Evolutionary conservation across 1,140 invertebrate species (phyloP).

Genomic region (Chrysopa pallens): DNA sequence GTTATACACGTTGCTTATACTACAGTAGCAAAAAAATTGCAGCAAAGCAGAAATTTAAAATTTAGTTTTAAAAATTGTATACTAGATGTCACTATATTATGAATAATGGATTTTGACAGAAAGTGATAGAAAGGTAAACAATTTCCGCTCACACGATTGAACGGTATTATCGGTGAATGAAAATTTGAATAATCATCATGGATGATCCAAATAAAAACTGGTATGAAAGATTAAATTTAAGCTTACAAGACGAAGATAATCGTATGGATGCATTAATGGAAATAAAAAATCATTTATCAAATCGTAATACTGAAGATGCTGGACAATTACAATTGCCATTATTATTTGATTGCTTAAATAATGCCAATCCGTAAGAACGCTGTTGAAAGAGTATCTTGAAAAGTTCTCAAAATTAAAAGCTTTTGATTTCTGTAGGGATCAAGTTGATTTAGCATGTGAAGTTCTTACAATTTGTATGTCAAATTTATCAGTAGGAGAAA

Average conservation of each 20-base stretch:
- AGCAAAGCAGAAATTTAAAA: no score
- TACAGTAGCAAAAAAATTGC: no score
- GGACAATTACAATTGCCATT: conserved; percentile 17
- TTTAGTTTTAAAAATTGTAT: no score
- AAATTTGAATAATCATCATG: no score
- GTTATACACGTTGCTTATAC: no score
- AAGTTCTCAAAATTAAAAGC: conserved; percentile 3
- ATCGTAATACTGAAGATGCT: conserved; percentile 17
- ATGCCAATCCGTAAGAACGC: conserved; percentile 21
- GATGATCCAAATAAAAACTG: conserved; percentile 14
- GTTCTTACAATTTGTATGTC: conserved; percentile 34
- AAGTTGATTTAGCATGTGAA: conserved; percentile 34
- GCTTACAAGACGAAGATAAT: conserved; percentile 18
- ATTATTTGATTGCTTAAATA: conserved; percentile 25
- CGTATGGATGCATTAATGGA: conserved; percentile 22
- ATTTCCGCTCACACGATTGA: no score
- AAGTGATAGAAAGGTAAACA: no score
- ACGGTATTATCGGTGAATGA: no score
- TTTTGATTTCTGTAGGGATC: conserved; percentile 21
- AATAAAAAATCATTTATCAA: conserved; percentile 21
- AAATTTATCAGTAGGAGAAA: conserved; percentile 28
- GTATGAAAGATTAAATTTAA: conserved; percentile 21
- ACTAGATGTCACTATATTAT: no score
- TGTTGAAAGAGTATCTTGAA: background rate
- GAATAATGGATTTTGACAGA: no score